phyloP scores from a whole-genome alignment of 2,797 vertebrate species.

The Graptemys geographica region DNA sequence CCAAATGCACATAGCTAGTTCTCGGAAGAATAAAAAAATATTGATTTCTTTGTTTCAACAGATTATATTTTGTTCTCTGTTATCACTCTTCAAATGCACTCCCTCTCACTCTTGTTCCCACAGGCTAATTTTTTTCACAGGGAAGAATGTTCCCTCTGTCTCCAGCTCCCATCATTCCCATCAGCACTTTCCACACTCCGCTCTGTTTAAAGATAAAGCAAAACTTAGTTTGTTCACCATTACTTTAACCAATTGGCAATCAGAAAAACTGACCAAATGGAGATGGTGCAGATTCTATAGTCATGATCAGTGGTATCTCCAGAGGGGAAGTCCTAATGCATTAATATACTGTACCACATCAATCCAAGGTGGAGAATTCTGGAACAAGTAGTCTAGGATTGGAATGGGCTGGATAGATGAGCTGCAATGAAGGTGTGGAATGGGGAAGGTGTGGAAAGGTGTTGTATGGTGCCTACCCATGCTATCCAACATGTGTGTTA shows the following conservation, averaged over 20 bases:
- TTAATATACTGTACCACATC: background rate
- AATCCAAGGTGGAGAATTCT: background rate
- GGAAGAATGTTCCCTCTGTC: background rate
- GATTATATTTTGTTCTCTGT: slow-evolving; percentile 35
- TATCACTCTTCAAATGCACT: slow-evolving; percentile 37
- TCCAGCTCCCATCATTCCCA: background rate
- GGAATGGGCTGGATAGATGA: background rate
- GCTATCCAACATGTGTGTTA: background rate
- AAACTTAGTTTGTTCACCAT: background rate
- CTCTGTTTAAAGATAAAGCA: slow-evolving; percentile 9
- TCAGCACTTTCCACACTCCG: background rate
- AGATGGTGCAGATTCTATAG: background rate
- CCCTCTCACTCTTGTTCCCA: slow-evolving; percentile 5
- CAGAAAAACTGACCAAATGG: background rate
- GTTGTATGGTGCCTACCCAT: background rate
- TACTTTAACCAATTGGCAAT: background rate
- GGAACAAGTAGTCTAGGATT: background rate
- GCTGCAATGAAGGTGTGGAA: background rate
- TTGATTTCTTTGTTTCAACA: slow-evolving; percentile 59
- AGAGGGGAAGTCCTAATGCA: background rate
- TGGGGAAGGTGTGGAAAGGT: background rate
- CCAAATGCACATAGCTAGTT: background rate
- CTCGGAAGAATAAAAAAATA: slow-evolving; percentile 45
- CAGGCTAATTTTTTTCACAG: slow-evolving; percentile 8
- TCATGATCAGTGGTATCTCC: background rate